Evolutionary conservation across 1,140 invertebrate genomes (phyloP).

Genomic region (Tetramorium alpestre): DNA sequence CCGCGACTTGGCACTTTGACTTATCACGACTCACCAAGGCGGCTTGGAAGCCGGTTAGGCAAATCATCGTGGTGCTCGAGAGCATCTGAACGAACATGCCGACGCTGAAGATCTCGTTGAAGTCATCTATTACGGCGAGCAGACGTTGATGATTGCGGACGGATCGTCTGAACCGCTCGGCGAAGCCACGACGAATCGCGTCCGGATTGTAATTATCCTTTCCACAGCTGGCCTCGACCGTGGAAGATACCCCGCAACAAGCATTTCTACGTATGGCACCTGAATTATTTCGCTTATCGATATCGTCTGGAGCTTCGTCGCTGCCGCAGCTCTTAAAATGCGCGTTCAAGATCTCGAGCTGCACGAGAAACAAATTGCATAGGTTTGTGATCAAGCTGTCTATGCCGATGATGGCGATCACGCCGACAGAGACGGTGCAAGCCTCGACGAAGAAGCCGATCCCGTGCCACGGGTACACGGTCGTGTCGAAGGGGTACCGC

Average conservation of each 20-base stretch:
- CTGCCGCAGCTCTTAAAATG: slow-evolving; percentile 64
- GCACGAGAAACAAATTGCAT: slow-evolving; percentile 54
- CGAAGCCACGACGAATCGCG: slow-evolving; percentile 33
- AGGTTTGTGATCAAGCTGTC: slow-evolving; percentile 54
- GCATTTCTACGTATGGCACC: not conserved
- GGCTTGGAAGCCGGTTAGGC: slow-evolving; percentile 75
- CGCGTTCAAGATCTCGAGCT: slow-evolving; percentile 59
- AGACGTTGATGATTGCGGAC: slow-evolving; percentile 73
- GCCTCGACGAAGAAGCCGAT: slow-evolving; percentile 67
- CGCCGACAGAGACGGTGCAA: slow-evolving; percentile 45
- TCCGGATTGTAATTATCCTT: slow-evolving; percentile 34
- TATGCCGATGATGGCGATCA: slow-evolving; percentile 69
- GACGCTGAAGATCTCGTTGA: slow-evolving; percentile 71
- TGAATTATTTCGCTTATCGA: not conserved
- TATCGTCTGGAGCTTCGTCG: not conserved
- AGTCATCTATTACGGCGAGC: slow-evolving; percentile 61
- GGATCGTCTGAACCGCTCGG: slow-evolving; percentile 57
- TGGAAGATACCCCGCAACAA: not conserved
- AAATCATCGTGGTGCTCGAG: slow-evolving; percentile 75
- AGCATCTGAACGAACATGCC: slow-evolving; percentile 74
- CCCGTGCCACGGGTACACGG: slow-evolving; percentile 48
- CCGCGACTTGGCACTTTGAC: not conserved
- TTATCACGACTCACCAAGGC: slow-evolving; percentile 69
- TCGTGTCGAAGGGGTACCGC: slow-evolving; percentile 73
- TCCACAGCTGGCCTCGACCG: not conserved